Evolutionary conservation across 2,888 invertebrate genomes (phyloP), one percentile per base, ranked within the genome.

Genomic region (Lymantria monacha): DNA sequence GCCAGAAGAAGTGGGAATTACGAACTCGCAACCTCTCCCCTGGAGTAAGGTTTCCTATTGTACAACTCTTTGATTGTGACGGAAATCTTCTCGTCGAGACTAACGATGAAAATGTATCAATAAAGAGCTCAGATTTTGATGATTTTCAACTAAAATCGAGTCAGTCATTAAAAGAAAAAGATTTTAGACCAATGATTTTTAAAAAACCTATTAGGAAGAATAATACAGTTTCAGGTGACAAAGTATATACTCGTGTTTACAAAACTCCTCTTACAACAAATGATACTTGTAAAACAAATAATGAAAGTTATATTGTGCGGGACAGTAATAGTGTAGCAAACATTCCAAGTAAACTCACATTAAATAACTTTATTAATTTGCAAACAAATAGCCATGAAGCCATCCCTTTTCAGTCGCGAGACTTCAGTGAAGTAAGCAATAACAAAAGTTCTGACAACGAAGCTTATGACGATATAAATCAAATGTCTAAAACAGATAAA

Each of bases 1-100:
- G 83, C 70, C 92, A 92, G 63, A 93, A 92, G 83, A 93, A 93
- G 81, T 94, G 94, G 94, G 92, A 94, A 77, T 77, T 94, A 60
- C 90, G 93, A 42, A 94, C 94, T 38, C 92, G 93, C 62, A 93
- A 93, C 79, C 92, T 92, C 51, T 93, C 93, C 50, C 93, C 93
- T 40, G 91, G 92, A 66, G 86, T 93, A 58, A 81, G 81, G 66
- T 88, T 94, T 63, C 94, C 94, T 33, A 92, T 92, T 52, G 92
- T 94, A 76, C 93, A 94, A 78, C 91, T 94, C 60, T 93, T 92
- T 76, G 93, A 93, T 82, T 91, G 93, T 71, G 93, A 93, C 64
- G 93, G 93, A 61, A 91, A 93, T 78, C 85, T 94, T 48, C 84
- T 93, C 60, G 87, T 93, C 30, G 93, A 94, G 81, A 92, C 93